Conservation (phyloP, 2,888 invertebrate species). For the Stenotaenia linearis region DNA sequence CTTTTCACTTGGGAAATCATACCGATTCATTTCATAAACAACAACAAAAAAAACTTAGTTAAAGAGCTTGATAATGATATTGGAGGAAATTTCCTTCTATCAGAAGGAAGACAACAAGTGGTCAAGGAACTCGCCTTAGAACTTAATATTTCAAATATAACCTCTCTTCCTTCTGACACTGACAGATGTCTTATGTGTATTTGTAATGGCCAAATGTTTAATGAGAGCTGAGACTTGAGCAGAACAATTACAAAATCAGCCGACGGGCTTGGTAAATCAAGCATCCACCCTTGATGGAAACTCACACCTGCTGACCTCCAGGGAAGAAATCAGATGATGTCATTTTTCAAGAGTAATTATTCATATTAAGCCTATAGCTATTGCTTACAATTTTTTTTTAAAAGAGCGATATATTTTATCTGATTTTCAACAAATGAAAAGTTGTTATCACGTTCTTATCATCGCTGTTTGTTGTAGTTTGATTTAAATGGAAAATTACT, state of each 20-base stretch:
- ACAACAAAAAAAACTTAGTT: not conserved
- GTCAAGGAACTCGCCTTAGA: not conserved
- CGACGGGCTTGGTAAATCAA: not conserved
- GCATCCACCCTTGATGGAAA: not conserved
- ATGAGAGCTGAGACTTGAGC: not conserved
- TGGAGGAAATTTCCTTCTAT: not conserved
- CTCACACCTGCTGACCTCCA: not conserved
- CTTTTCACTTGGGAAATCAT: not conserved
- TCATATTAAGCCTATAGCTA: not conserved
- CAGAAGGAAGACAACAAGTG: not conserved
- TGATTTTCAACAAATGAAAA: not conserved
- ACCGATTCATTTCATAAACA: not conserved
- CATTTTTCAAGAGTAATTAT: not conserved
- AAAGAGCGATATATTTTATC: not conserved
- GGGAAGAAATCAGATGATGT: not conserved
- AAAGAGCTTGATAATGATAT: not conserved
- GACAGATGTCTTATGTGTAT: not conserved
- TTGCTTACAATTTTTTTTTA: not conserved
- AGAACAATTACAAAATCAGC: not conserved
- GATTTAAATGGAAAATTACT: too few relatives aligned
- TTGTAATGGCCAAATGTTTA: not conserved
- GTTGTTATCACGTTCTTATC: too few relatives aligned
- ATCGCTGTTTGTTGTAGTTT: too few relatives aligned
- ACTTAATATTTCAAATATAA: not conserved
- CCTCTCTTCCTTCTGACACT: not conserved